Conservation (phyloP, 1,140 invertebrate genomes). For the Heliothis subflexa region DNA sequence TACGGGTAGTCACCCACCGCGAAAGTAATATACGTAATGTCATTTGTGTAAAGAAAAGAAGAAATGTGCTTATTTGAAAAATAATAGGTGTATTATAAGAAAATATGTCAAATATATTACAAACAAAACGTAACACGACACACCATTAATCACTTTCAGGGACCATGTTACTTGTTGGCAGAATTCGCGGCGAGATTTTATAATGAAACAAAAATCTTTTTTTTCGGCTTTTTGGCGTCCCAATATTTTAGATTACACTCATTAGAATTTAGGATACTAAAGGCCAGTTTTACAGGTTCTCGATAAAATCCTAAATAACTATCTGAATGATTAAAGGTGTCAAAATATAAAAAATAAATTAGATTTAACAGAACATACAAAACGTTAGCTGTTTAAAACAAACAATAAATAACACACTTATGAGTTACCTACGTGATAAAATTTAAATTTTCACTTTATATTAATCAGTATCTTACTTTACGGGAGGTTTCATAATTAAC, state of each 20-base stretch:
- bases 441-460: background rate
- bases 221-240: background rate
- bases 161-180: background rate
- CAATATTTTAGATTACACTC: background rate
- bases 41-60: too few species aligned
- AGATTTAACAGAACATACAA: background rate
- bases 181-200: background rate
- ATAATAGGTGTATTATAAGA: background rate
- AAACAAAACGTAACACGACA: background rate
- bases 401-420: background rate
- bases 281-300: background rate
- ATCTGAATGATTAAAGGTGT: background rate
- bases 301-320: too few species aligned
- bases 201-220: background rate
- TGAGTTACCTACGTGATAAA: background rate
- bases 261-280: background rate
- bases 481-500: background rate
- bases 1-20: too few species aligned
- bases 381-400: background rate
- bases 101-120: too few species aligned
- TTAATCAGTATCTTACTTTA: background rate
- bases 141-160: background rate
- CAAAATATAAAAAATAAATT: background rate
- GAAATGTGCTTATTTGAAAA: too few species aligned
- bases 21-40: too few species aligned